These are phyloP conservation scores for Falco cherrug DNA, from an alignment of 2,797 vertebrate species.

Conservation along the genomic window DNA sequence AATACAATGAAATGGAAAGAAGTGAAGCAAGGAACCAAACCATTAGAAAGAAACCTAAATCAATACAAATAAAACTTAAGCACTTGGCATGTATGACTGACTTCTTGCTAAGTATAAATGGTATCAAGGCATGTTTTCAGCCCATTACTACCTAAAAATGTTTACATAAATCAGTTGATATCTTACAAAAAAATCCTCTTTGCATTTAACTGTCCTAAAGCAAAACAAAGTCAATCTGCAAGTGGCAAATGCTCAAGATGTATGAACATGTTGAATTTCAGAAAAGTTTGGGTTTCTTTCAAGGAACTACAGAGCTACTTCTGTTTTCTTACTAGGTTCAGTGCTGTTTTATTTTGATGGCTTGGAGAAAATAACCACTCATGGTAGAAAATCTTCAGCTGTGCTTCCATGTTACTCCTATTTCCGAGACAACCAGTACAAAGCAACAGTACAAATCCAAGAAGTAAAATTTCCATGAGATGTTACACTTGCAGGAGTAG, in stretches of 20 bases:
- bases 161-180: not conserved
- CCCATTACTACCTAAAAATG: not conserved
- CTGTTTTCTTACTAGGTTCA: not conserved
- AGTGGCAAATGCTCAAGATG: not conserved
- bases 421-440: not conserved
- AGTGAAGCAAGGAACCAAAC: not conserved
- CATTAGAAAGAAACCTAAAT: not conserved
- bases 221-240: not conserved
- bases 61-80: not conserved
- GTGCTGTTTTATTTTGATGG: not conserved
- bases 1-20: not conserved
- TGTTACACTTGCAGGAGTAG: conserved; percentile 1
- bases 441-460: not conserved
- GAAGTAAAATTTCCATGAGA: not conserved
- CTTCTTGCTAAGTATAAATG: not conserved
- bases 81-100: not conserved
- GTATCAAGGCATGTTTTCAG: not conserved
- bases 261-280: accelerated
- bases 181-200: not conserved
- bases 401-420: not conserved
- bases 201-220: not conserved
- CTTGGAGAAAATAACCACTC: not conserved
- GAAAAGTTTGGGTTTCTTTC: not conserved
- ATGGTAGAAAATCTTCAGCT: not conserved
- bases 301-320: not conserved